Evolutionary conservation across 2,797 vertebrate genomes (phyloP), one percentile per base, ranked within the genome.

Genomic region (Kryptolebias ocellatus): DNA sequence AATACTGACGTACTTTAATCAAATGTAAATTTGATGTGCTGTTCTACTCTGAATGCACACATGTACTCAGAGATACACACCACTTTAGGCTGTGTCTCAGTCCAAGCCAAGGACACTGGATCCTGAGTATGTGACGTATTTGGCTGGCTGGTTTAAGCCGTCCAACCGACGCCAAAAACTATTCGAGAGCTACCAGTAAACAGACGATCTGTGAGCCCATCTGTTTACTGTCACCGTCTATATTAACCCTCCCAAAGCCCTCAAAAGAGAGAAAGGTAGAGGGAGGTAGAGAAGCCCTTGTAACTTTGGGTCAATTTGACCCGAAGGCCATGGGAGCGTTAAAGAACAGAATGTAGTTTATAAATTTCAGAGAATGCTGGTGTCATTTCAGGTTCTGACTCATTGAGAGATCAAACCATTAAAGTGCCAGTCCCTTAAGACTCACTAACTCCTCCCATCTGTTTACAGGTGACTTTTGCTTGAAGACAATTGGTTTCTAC

Each of bases 71-170:
- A 11, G 37, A 10, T 39, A 9, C 52, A 6, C 56, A 24, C 53
- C 11, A 28, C 57, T 68, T 47, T 2, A 55, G 69, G 28, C 49
- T 53, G 62, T 27, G 44, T 74, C 56, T 67, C 47, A 44, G 52
- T 49, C 59, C 17, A 16, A 63, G 76, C 68, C 76, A 78, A 79
- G 77, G 84, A 71, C 67, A 78, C 76, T 67, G 60, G 74, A 87
- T 83, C 78, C 79, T 67, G 71, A 76, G 58, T 28, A 73, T 76
- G 86, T 91, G 86, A 92, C 80, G 87, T 87, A 80, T 90, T 60
- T 53, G 31, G 18, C 70, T 89, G 86, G 86, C 85, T 65, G 51
- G 8, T 7, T 60, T 84, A 86, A 86, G 81, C 82, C 81, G 87
- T 75, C 87, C 39, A 55, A 76, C 70, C 61, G 80, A 88, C 82